Percentiles rank a stretch among this genome's conserved stretches.
Conservation (phyloP, 2,888 invertebrate genomes). For the Notocelia uddmanniana region DNA sequence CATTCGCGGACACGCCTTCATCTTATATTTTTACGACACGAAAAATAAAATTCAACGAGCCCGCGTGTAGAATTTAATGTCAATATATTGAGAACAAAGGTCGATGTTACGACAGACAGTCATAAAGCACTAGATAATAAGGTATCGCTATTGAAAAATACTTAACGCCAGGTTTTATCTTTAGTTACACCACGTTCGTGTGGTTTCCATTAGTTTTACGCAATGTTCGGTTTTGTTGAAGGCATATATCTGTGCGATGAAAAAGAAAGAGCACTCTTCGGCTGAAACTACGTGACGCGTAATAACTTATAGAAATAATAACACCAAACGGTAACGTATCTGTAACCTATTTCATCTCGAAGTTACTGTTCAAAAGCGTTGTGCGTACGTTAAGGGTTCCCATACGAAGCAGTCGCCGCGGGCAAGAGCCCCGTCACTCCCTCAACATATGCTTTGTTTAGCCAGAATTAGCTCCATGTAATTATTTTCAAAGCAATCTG, state of each 20-base stretch:
- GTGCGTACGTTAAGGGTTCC: slow-evolving; percentile 62
- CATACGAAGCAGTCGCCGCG: slow-evolving; percentile 69
- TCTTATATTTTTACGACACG: slow-evolving; percentile 53
- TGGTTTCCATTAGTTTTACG: slow-evolving; percentile 6
- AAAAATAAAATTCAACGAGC: slow-evolving; percentile 26
- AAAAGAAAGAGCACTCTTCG: neutral
- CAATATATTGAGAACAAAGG: slow-evolving; percentile 25
- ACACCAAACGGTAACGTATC: slow-evolving; percentile 19
- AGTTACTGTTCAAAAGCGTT: slow-evolving; percentile 43
- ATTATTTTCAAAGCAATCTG: slow-evolving; percentile 76
- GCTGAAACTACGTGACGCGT: neutral
- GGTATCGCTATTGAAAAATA: slow-evolving; percentile 16
- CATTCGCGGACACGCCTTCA: slow-evolving; percentile 52
- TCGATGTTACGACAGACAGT: slow-evolving; percentile 24
- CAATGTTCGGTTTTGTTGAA: neutral
- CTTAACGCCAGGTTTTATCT: neutral
- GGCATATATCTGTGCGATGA: neutral
- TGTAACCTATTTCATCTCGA: slow-evolving; percentile 32
- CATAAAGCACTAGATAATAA: slow-evolving; percentile 20
- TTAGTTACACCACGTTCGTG: slow-evolving; percentile 10
- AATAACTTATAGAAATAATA: neutral
- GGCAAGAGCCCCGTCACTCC: slow-evolving; percentile 67
- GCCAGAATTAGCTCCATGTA: slow-evolving; percentile 71
- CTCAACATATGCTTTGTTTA: slow-evolving; percentile 76
- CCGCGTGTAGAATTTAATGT: slow-evolving; percentile 24